These are phyloP conservation scores for Theretra japonica DNA, from an alignment of 2,888 invertebrate genomes.

Conservation along the genomic window DNA sequence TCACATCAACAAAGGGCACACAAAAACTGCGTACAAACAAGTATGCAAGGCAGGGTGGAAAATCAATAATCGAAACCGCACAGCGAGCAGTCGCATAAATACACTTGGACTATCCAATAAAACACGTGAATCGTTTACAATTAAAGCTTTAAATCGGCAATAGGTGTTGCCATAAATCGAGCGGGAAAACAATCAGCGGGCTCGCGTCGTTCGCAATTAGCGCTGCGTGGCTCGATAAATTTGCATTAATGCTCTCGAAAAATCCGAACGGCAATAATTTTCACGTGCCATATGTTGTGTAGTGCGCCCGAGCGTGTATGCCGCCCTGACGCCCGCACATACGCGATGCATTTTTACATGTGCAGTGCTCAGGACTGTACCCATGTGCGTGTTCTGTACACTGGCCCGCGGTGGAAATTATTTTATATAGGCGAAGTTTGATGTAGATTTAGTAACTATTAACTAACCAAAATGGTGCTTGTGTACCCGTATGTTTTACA, in stretches of 20 bases:
- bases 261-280: constrained; percentile 82
- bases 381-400: neutral
- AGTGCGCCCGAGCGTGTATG: constrained; percentile 56
- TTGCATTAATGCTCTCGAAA: constrained; percentile 85
- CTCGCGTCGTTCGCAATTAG: constrained; percentile 83
- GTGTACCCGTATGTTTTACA: neutral
- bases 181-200: constrained; percentile 83
- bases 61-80: constrained; percentile 82
- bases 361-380: constrained; percentile 1
- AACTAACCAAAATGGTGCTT: too few species aligned
- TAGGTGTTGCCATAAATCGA: constrained; percentile 85
- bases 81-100: constrained; percentile 77
- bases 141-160: constrained; percentile 85
- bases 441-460: too few species aligned
- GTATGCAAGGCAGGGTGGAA: constrained; percentile 52
- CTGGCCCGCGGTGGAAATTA: neutral
- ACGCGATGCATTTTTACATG: constrained; percentile 22
- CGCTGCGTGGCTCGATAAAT: constrained; percentile 83
- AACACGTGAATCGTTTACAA: constrained; percentile 84
- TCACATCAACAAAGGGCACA: neutral
- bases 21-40: constrained; percentile 36
- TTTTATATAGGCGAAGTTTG: neutral
- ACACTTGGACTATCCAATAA: constrained; percentile 82
- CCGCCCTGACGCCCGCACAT: constrained; percentile 39
- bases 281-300: constrained; percentile 74